Evolutionary conservation across 2,113 vertebrate species (phyloP), one percentile per base, ranked within the genome.

Genomic region (Poecilia latipinna): DNA sequence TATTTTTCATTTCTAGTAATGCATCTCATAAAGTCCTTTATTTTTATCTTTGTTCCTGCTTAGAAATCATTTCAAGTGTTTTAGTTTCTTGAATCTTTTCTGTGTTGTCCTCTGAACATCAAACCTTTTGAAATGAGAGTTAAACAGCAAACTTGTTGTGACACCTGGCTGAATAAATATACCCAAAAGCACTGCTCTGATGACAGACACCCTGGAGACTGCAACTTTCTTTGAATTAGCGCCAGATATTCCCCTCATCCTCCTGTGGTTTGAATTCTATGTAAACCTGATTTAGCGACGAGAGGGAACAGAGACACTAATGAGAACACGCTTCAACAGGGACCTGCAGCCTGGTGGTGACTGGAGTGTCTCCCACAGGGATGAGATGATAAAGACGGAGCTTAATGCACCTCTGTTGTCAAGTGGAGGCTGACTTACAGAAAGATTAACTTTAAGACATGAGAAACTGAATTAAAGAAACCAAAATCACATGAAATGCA

Each of bases 191-290:
- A 7, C 29, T 24, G 70, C n/a, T 31, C 86, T 75, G 65, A 51
- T 75, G 70, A 37, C 69, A 1, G 68, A 60, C 57, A 60, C 72
- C 88, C 70, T 87, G 84, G 90, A 80, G 93, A 93, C 91, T 63
- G 83, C 65, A 79, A 68, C 82, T 73, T 31, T 42, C 42, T 61
- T 74, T 76, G 76, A 86, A 82, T 72, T 17, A 54, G 72, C 3
- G 70, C 19, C 79, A 68, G 69, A 31, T 64, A 70, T 74, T 54
- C 31, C 54, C 39, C 63, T 37, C 8, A 61, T 35, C 64, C 67
- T 70, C 74, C 51, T 44, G 79, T 76, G 39, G 72, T 79, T 70
- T 76, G 80, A 74, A 69, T 62, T 78, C 64, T 63, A 82, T 35
- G 65, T 62, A 78, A 83, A 76, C 28, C 28, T n/a, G 62, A 48